phyloP scores from a whole-genome alignment of 2,797 vertebrate genomes.

The Miichthys miiuy region DNA sequence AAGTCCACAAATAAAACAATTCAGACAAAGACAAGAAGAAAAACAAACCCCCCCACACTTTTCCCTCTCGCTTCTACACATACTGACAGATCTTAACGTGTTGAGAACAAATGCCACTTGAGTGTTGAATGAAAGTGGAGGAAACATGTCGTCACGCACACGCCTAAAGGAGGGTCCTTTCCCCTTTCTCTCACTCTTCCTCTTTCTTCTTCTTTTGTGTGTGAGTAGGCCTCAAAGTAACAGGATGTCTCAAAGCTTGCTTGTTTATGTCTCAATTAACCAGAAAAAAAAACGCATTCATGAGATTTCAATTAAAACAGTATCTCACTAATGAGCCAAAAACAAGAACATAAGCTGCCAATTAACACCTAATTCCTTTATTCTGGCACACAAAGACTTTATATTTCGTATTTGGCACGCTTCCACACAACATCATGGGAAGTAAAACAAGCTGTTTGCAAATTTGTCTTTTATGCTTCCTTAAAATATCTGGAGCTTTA shows the following conservation, averaged over 20 bases:
- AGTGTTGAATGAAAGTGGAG: constrained; percentile 39
- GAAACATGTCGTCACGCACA: constrained; percentile 19
- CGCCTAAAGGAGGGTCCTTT: neutral
- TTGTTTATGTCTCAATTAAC: constrained; percentile 65
- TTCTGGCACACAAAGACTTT: constrained; percentile 61
- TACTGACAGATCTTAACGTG: constrained; percentile 37
- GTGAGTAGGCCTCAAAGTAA: constrained; percentile 33
- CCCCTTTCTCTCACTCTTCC: neutral
- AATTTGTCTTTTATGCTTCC: constrained; percentile 22
- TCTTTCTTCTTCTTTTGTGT: constrained; percentile 1
- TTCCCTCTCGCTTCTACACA: constrained; percentile 3
- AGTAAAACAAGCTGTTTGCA: constrained; percentile 30
- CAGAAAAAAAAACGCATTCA: constrained; percentile 44
- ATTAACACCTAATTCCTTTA: constrained; percentile 72
- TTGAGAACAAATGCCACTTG: constrained; percentile 49
- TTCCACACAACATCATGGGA: constrained; percentile 44
- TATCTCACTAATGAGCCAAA: constrained; percentile 75
- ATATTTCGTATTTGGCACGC: constrained; percentile 63
- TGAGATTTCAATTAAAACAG: constrained; percentile 75
- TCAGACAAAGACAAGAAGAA: neutral
- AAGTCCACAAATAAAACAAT: neutral
- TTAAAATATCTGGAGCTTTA: constrained; percentile 39
- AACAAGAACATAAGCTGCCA: constrained; percentile 74
- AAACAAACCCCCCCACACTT: constrained; percentile 1
- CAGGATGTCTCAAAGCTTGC: constrained; percentile 29